Evolutionary conservation across 2,888 invertebrate species (phyloP).

Genomic region (Napeogenes inachia): DNA sequence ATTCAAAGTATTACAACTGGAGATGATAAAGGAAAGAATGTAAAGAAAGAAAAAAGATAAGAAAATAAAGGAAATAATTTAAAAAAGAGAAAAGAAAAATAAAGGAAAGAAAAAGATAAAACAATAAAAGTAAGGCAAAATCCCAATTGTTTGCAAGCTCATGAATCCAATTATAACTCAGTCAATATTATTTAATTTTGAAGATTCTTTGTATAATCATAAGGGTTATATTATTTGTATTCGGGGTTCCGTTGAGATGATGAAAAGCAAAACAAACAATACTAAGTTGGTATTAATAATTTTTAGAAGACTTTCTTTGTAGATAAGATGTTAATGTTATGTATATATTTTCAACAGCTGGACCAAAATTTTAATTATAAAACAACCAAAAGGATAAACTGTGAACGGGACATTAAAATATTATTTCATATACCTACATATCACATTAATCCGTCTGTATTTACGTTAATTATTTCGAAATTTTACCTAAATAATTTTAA

Average conservation of each 20-base stretch:
- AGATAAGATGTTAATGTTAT: too few relatives aligned
- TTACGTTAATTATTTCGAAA: too few relatives aligned
- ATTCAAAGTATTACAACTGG: too few relatives aligned
- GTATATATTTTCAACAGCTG: too few relatives aligned
- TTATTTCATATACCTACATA: too few relatives aligned
- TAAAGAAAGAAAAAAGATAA: background rate
- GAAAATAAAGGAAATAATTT: background rate
- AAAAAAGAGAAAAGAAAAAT: background rate
- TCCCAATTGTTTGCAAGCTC: slow-evolving; percentile 22
- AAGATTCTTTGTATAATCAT: slow-evolving; percentile 5
- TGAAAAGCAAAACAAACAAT: slow-evolving; percentile 2
- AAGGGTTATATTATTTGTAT: slow-evolving; percentile 4
- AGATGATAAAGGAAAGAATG: too few relatives aligned
- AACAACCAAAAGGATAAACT: too few relatives aligned
- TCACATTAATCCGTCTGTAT: too few relatives aligned
- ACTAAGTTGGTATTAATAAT: background rate
- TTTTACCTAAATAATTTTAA: too few relatives aligned
- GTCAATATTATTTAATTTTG: slow-evolving; percentile 47
- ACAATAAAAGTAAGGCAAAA: slow-evolving; percentile 5
- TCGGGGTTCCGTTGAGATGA: background rate
- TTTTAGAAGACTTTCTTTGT: too few relatives aligned
- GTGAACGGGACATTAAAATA: too few relatives aligned
- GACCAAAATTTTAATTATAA: too few relatives aligned
- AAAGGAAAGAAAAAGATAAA: background rate
- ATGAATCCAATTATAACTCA: slow-evolving; percentile 59